Percentiles rank a stretch among this genome's conserved stretches.
Evolutionary conservation across 2,888 invertebrate genomes (phyloP).

Genomic region (Alloplasta piceator): DNA sequence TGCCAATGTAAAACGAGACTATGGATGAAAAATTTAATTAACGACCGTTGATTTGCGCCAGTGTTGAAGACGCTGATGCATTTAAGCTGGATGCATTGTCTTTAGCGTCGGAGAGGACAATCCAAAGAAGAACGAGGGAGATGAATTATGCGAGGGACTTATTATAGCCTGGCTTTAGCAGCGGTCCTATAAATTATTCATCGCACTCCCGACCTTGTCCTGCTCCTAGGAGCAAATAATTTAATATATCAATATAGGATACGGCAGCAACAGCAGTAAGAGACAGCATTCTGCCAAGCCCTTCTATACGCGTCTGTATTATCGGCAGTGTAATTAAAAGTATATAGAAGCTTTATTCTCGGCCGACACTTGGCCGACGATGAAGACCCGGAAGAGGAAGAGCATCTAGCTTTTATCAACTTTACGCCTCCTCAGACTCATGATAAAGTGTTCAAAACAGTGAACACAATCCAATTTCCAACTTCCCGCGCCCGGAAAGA

Average conservation of each 20-base stretch:
- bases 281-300: not conserved
- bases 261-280: not conserved
- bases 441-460: not conserved
- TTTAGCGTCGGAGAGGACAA: conserved; percentile 4
- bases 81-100: conserved; percentile 1
- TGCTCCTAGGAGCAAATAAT: conserved; percentile 29
- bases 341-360: conserved; percentile 8
- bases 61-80: conserved; percentile 13
- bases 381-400: not conserved
- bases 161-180: conserved; percentile 35
- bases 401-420: conserved; percentile 8
- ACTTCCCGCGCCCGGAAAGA: too few relatives aligned
- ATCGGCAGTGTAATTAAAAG: conserved; percentile 46
- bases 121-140: conserved; percentile 20
- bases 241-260: conserved; percentile 55
- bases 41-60: conserved; percentile 40
- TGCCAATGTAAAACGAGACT: not conserved
- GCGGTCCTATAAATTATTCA: conserved; percentile 58
- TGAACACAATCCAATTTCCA: not conserved
- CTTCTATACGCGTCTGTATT: not conserved
- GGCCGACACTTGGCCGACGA: not conserved
- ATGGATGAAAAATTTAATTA: conserved; percentile 13
- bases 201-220: conserved; percentile 4
- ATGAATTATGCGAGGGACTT: conserved; percentile 59
- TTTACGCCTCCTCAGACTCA: not conserved